Conservation (phyloP, 2,888 invertebrate genomes). For the Euproctis similis region DNA sequence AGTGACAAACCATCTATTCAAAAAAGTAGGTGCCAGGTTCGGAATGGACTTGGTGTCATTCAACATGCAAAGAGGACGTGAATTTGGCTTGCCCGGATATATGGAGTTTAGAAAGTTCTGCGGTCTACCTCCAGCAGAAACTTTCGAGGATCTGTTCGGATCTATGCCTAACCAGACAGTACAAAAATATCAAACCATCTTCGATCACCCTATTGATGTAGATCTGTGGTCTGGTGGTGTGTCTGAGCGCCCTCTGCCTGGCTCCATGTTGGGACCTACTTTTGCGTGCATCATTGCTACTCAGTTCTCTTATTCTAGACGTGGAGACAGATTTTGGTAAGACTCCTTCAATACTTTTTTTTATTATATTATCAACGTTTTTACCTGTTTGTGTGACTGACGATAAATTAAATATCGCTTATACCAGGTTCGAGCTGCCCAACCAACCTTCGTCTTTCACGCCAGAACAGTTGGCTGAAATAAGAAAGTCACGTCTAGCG, state of each 20-base stretch:
- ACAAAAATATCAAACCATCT: constrained; percentile 86
- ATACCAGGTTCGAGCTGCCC: constrained; percentile 85
- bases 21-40: constrained; percentile 84
- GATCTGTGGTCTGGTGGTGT: constrained; percentile 97
- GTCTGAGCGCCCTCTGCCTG: constrained; percentile 91
- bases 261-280: constrained; percentile 94
- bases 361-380: too few relatives aligned
- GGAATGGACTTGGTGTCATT: constrained; percentile 94
- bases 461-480: constrained; percentile 87
- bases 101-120: constrained; percentile 96
- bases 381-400: too few relatives aligned
- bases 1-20: constrained; percentile 94
- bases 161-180: constrained; percentile 94
- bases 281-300: constrained; percentile 96
- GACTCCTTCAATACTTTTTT: too few relatives aligned
- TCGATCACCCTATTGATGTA: constrained; percentile 92
- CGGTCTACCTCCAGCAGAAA: constrained; percentile 85
- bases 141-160: constrained; percentile 87
- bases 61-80: constrained; percentile 94
- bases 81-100: constrained; percentile 93
- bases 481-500: constrained; percentile 86
- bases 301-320: constrained; percentile 91
- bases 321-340: constrained; percentile 94
- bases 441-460: constrained; percentile 95
- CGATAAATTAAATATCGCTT: background rate